Base-by-base conservation (phyloP, 2,113 vertebrate species). In the Caranx melampygus region DNA sequence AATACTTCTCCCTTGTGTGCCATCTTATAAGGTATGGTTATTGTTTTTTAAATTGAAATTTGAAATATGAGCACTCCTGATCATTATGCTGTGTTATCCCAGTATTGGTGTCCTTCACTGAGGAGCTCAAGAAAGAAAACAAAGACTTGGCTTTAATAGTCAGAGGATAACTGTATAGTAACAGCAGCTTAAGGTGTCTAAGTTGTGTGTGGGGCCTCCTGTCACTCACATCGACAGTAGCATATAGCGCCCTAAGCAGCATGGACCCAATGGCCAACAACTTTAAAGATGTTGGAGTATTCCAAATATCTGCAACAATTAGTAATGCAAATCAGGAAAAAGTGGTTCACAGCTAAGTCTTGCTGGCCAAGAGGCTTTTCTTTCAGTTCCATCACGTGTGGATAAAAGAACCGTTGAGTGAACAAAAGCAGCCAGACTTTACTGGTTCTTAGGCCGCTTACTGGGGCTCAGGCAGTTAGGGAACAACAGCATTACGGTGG, bases 311-410 rank as follows among this genome's bases (percentile, higher is more conserved):
- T 86, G 42, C 49, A 57, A 60, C 69, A 20, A 65, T 60, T 74
- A 35, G 55, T 58, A 47, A 75, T 73, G 52, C 58, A 70, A 75
- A 68, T 58, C n/a, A n/a, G 71, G 42, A 18, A n/a, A 52, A 78
- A 59, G 34, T 26, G 63, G 64, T 83, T 87, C 68, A 86, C 33
- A 8, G 45, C 44, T 71, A 81, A 86, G 65, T 45, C 79, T 71
- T 58, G 59, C 31, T 78, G 77, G 67, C 75, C 77, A 79, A 84
- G 73, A 80, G 67, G 82, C 63, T 90, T 89, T 89, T 84, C 81
- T 59, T 77, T 47, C 54, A 82, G 73, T 37, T 88, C 81, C 81
- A 69, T 94, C 91, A 91, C 87, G 83, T 92, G 87, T 88, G 61
- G 55, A 78, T 67, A 69, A 72, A 89, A 63, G 71, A 55, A 47